Conservation (phyloP, 2,888 invertebrate genomes). For the Phyto melanocephala region DNA sequence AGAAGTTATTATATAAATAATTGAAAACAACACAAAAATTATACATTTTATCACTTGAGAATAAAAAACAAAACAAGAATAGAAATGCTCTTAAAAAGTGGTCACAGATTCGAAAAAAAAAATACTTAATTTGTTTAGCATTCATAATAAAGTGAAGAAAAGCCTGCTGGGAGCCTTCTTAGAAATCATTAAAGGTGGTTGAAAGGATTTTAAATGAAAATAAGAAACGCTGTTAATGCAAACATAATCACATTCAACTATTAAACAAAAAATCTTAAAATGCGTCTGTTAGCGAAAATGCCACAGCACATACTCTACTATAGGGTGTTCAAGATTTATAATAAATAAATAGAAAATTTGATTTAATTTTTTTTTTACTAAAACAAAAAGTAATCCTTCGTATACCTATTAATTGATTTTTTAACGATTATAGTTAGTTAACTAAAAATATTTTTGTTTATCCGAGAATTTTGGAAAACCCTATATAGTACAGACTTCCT, state of each 20-base stretch:
- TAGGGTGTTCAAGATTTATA: too few species aligned
- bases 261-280: conserved; percentile 19
- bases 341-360: too few species aligned
- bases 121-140: too few species aligned
- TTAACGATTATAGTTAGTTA: too few species aligned
- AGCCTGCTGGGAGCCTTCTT: neutral
- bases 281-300: conserved; percentile 39
- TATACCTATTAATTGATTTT: too few species aligned
- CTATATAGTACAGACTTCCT: conserved; percentile 14
- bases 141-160: too few species aligned
- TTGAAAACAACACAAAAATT: conserved; percentile 7
- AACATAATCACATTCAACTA: conserved; percentile 20
- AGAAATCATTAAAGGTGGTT: conserved; percentile 25
- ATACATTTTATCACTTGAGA: neutral
- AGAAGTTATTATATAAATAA: conserved; percentile 20
- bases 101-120: neutral
- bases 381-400: too few species aligned
- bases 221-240: neutral
- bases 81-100: neutral
- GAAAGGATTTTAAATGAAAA: neutral
- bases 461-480: too few species aligned
- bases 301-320: too few species aligned
- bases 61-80: too few species aligned
- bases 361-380: too few species aligned
- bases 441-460: too few species aligned